These are phyloP conservation scores for Phortica magna DNA, from an alignment of 2,888 invertebrate species.

Conservation along the genomic window DNA sequence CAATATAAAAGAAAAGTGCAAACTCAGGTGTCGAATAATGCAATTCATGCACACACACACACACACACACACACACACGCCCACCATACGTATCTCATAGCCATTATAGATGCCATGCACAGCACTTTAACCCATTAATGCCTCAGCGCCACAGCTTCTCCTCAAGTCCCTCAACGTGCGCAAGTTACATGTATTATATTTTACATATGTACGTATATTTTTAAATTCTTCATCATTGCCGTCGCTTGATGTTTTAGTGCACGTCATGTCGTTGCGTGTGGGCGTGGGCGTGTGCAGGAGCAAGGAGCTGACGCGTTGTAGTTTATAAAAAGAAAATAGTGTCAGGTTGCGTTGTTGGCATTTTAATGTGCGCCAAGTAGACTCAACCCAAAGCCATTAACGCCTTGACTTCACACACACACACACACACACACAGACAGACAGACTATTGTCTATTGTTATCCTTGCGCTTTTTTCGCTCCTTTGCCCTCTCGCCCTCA, in stretches of 20 bases:
- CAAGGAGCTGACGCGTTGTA: not conserved
- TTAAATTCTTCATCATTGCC: conserved; percentile 7
- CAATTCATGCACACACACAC: conserved; percentile 56
- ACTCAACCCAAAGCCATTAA: conserved; percentile 48
- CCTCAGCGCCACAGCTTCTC: conserved; percentile 44
- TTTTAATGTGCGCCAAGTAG: conserved; percentile 56
- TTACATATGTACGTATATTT: conserved; percentile 49
- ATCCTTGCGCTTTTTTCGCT: no score
- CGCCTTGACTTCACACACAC: conserved; percentile 49
- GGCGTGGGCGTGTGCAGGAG: not conserved
- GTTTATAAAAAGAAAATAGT: conserved; percentile 56
- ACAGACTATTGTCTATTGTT: conserved; percentile 64
- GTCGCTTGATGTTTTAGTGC: not conserved
- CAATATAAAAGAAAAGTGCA: conserved; percentile 59
- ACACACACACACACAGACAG: not conserved
- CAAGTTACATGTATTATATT: not conserved
- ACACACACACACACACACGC: not conserved
- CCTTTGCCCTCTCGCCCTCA: no score
- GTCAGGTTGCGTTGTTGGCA: conserved; percentile 67
- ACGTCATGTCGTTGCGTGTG: not conserved
- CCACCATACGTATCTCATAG: conserved; percentile 49
- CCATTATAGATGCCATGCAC: conserved; percentile 68
- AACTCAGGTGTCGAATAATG: conserved; percentile 66
- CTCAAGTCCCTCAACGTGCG: no score
- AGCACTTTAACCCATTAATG: conserved; percentile 72